Evolutionary conservation across 1,140 invertebrate genomes (phyloP).

Genomic region (Drosophila paulistorum): DNA sequence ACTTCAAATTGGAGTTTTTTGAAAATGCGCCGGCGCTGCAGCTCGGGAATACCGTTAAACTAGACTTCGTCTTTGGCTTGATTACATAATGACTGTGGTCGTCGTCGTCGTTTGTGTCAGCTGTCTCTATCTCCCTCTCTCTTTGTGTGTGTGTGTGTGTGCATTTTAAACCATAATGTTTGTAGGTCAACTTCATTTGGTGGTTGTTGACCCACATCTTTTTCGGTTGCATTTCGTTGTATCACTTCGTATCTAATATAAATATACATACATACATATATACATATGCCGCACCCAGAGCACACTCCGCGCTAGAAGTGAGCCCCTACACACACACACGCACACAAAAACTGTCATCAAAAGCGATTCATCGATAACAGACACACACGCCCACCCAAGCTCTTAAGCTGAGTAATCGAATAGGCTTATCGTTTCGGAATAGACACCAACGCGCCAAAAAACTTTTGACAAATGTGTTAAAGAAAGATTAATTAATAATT

Average conservation of each 20-base stretch:
- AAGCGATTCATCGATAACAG: slow-evolving; percentile 35
- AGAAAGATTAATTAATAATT: slow-evolving; percentile 12
- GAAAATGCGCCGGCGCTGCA: slow-evolving; percentile 68
- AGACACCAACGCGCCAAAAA: slow-evolving; percentile 7
- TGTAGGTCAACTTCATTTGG: slow-evolving; percentile 77
- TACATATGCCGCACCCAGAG: slow-evolving; percentile 46
- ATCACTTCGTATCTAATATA: slow-evolving; percentile 33
- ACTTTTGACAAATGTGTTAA: slow-evolving; percentile 11
- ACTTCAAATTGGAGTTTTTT: slow-evolving; percentile 71
- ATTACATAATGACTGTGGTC: slow-evolving; percentile 66
- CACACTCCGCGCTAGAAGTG: slow-evolving; percentile 34
- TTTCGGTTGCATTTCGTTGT: slow-evolving; percentile 54
- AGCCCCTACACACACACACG: slow-evolving; percentile 22
- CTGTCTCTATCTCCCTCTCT: not conserved
- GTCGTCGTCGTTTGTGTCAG: not conserved
- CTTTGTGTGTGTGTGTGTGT: slow-evolving; percentile 33
- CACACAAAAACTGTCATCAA: slow-evolving; percentile 15
- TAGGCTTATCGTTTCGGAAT: slow-evolving; percentile 18
- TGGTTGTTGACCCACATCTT: slow-evolving; percentile 79
- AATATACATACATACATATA: slow-evolving; percentile 19
- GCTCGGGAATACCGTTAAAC: slow-evolving; percentile 69
- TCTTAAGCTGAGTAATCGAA: slow-evolving; percentile 35
- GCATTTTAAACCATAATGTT: slow-evolving; percentile 69
- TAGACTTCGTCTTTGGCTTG: slow-evolving; percentile 41
- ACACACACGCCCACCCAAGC: slow-evolving; percentile 6